Evolutionary conservation across 2,888 invertebrate genomes (phyloP).

Genomic region (Andricus quercusramuli): DNA sequence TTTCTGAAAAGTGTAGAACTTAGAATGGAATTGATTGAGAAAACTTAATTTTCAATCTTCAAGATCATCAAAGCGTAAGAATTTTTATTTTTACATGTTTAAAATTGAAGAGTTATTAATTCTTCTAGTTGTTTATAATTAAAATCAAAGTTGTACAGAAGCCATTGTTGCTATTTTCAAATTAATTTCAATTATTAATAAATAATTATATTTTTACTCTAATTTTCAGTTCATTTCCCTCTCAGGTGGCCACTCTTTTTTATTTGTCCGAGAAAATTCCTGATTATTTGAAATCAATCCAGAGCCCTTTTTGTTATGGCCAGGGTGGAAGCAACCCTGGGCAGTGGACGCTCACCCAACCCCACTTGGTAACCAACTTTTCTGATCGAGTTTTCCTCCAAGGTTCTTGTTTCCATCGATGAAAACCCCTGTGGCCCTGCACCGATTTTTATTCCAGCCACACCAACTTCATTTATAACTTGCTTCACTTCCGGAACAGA

Average conservation of each 20-base stretch:
- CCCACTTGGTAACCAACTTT: slow-evolving; percentile 28
- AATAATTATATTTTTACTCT: no score
- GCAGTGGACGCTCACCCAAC: slow-evolving; percentile 10
- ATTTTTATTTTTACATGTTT: no score
- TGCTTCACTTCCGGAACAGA: slow-evolving; percentile 52
- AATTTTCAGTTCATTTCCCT: slow-evolving; percentile 61
- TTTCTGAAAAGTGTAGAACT: no score
- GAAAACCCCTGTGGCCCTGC: slow-evolving; percentile 42
- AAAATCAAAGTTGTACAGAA: no score
- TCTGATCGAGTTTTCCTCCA: slow-evolving; percentile 40
- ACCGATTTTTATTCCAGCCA: slow-evolving; percentile 67
- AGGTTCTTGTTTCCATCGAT: slow-evolving; percentile 38
- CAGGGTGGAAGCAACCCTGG: slow-evolving; percentile 15
- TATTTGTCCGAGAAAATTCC: slow-evolving; percentile 61
- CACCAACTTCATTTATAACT: slow-evolving; percentile 67
- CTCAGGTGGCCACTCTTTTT: slow-evolving; percentile 55
- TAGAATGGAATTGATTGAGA: no score
- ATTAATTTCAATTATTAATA: no score
- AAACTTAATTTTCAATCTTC: no score
- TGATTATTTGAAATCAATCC: slow-evolving; percentile 70
- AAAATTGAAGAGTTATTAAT: no score
- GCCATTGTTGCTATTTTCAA: no score
- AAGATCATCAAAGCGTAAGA: no score
- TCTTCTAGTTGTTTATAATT: no score
- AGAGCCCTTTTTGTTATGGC: slow-evolving; percentile 51